Evolutionary conservation across 2,888 invertebrate genomes (phyloP), one percentile per base, ranked within the genome.

Genomic region (Protophormia terraenovae): DNA sequence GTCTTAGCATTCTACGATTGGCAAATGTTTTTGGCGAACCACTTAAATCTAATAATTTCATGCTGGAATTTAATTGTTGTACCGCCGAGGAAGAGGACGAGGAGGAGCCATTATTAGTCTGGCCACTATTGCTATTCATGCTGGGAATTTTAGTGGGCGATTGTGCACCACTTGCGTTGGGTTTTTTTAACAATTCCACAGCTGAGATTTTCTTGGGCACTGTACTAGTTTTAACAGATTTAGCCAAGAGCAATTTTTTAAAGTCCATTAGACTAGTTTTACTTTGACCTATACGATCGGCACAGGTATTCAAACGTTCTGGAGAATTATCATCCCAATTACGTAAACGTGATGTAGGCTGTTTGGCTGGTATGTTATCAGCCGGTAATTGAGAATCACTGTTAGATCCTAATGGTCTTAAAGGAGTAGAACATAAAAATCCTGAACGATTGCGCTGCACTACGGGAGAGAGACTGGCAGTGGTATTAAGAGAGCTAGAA

Each of bases 181-280:
- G 22, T 75, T 96, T 92, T 92, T 96, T 96, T 60, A 97, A 91
- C 90, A 96, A 95, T 91, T 97, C 97, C 0, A 97, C 96, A 6
- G 97, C 97, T 7, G 97, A 96, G 0, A 95, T 93, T 84, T 95
- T 95, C 60, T 91, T 93, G 89, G 94, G 94, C 35, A 94, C 93
- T 50, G 93, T 93, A 81, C 94, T 93, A 16, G 94, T 93, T 90
- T 95, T 96, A 1, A 95, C 95, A 88, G 96, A 96, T 89, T 96
- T 96, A 89, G 96, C 96, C 41, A 97, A 93, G 27, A 97, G 93
- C 14, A 97, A 93, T 89, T 95, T 95, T 91, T 97, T 97, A 91
- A 97, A 97, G 92, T 97, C 97, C 90, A 96, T 93, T 84, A 97
- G 94, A 1, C 96, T 97, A 0, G 97, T 97, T 89, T 96, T 96